phyloP scores from a whole-genome alignment of 2,797 vertebrate genomes.

The Tenualosa thibaudeaui region DNA sequence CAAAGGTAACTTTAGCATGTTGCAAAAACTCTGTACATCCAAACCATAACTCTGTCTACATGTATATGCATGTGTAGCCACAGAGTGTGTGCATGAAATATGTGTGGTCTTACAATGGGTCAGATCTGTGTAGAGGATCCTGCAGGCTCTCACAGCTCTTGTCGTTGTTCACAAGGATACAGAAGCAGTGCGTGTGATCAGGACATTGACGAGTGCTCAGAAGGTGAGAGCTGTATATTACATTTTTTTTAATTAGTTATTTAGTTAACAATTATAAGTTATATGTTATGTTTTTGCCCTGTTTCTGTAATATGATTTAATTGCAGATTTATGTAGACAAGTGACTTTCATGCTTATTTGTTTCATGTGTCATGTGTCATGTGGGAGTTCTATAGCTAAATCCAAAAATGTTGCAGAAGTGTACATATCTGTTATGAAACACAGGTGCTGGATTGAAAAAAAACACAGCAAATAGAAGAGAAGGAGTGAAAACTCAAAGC shows the following conservation, averaged over 20 bases:
- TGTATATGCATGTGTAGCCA: neutral
- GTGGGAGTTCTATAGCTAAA: too few relatives aligned
- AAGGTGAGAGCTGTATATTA: neutral
- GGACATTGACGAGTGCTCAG: neutral
- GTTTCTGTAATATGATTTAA: neutral
- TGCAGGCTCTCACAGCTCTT: neutral
- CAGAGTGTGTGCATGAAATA: neutral
- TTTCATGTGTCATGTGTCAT: neutral
- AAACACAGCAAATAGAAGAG: too few relatives aligned
- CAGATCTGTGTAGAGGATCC: too few relatives aligned
- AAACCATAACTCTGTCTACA: too few relatives aligned
- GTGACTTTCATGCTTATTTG: neutral
- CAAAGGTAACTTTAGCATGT: neutral
- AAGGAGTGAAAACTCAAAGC: too few relatives aligned
- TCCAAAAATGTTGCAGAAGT: too few relatives aligned
- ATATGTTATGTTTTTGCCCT: neutral
- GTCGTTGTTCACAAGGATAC: neutral
- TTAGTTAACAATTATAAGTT: too few relatives aligned
- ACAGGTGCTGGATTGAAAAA: too few relatives aligned
- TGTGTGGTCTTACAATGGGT: neutral
- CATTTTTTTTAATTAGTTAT: too few relatives aligned
- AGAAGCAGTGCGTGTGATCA: neutral
- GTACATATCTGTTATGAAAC: too few relatives aligned
- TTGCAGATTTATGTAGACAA: neutral
- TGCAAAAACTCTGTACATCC: neutral